Conservation (phyloP, 2,113 vertebrate genomes). For the Bufo bufo region DNA sequence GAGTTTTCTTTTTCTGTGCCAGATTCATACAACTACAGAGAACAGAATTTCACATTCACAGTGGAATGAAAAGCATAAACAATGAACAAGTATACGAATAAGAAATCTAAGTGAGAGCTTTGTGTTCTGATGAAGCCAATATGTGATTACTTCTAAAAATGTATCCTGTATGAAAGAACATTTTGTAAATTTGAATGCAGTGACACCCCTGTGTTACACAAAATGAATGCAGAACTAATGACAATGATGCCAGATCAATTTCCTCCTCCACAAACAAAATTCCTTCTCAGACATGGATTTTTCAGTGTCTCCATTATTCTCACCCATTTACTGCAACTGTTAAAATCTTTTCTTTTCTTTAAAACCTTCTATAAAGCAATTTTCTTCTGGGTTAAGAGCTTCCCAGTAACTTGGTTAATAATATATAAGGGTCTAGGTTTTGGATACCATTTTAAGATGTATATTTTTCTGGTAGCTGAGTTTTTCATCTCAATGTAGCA, state of each 20-base stretch:
- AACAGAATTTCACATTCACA: neutral
- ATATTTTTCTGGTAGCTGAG: neutral
- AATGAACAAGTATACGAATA: neutral
- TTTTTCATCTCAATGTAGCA: neutral
- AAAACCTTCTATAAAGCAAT: neutral
- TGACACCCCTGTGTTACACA: neutral
- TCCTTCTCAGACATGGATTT: neutral
- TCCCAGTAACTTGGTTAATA: neutral
- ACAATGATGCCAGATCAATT: neutral
- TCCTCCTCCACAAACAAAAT: neutral
- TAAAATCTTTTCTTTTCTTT: neutral
- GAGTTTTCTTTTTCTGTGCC: neutral
- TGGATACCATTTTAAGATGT: neutral
- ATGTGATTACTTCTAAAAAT: neutral
- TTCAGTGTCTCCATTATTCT: neutral
- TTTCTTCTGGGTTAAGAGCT: neutral
- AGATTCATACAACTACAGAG: neutral
- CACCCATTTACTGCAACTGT: neutral
- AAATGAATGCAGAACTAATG: neutral
- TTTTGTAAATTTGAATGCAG: neutral
- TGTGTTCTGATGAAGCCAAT: neutral
- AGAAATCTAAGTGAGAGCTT: neutral
- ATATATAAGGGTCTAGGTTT: constrained; percentile 6
- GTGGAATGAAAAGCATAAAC: neutral
- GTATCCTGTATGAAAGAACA: neutral